Evolutionary conservation across 2,113 vertebrate genomes (phyloP), one percentile per base, ranked within the genome.

Genomic region (Nothoprocta perdicaria): DNA sequence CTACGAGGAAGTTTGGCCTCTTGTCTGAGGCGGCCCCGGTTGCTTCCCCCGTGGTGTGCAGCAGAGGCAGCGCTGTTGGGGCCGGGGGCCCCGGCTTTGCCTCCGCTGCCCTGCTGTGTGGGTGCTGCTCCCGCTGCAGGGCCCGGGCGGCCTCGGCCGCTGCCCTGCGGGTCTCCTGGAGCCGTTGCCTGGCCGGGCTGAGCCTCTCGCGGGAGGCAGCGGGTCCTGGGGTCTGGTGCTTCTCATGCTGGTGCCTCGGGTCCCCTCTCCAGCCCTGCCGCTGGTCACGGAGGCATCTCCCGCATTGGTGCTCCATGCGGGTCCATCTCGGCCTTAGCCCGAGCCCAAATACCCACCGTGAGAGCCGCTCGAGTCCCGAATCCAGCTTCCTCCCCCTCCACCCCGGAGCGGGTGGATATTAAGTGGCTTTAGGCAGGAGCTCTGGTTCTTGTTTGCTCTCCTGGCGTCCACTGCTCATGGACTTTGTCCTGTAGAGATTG

Each of bases 141-240:
- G 88, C 84, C 79, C 33, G 38, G 33, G 22, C 5, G 29, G 88
- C 33, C 1, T 1, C 6, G 38, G 31, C 6, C 8, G 3, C 46
- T 5, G 0, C 27, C 0, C 2, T 2, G 10, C 61, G 3, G 2
- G 0, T 31, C 1, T 6, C 55, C n/a, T 31, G 0, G 5, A 26
- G 53, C 35, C 63, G 29, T 41, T 17, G 23, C 29, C 68, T 53
- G 21, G 46, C 4, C 18, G 35, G 11, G 48, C 8, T 7, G 46
- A 55, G 62, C 53, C 50, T 71, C 23, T 48, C 9, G 2, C 24
- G 38, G 48, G 68, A 55, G 26, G 26, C 52, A 27, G 14, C 53
- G 14, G 53, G 40, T 46, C 5, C 71, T 9, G 50, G 8, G 38
- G 15, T 55, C 31, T n/a, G 35, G 35, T 38, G 35, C 35, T 38